Evolutionary conservation across 2,888 invertebrate species (phyloP), one percentile per base, ranked within the genome.

Genomic region (Ctena decussata): DNA sequence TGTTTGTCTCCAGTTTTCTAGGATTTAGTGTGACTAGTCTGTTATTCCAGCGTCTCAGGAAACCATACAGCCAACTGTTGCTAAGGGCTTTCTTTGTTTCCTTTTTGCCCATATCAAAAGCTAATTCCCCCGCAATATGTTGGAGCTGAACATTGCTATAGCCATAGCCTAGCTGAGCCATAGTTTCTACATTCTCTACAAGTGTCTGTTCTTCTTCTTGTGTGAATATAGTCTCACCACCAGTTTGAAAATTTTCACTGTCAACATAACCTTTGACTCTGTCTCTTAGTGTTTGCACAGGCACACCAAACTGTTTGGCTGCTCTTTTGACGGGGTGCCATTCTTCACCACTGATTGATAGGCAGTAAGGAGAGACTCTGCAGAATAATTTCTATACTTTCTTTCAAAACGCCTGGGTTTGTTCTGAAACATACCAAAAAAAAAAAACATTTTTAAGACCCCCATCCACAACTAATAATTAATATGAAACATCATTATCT

Each of bases 111-210:
- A 85, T 39, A 12, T 60, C 60, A 6, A 77, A 44, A 27, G 85
- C 79, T 60, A 53, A 77, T 15, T 79, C 80, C 32, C 41, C 21
- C 2, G 85, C 79, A n/a, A 82, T 32, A 49, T 75, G 44, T 24
- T 73, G 71, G 24, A n/a, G 24, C 53, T 82, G 73, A 30, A 73
- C 79, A 12, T 44, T 46, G 2, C 79, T 80, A 37, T 84, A 84
- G 0, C 80, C 80, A 74, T 84, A 84, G 0, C 82, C 85, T 65
- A 41, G 75, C n/a, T 35, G 24, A 1, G 84, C 77, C 72, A 84
- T 77, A 18, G n/a, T 53, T 32, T 84, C 53, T 0, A 81, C 18
- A 53, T 84, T 77, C 0, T 77, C 30, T 0, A 74, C 77, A 18
- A 84, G 30, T n/a, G 77, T 73, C 5, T 49, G 41, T n/a, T 84